phyloP scores from a whole-genome alignment of 2,797 vertebrate genomes.

The Nyctalus aviator region DNA sequence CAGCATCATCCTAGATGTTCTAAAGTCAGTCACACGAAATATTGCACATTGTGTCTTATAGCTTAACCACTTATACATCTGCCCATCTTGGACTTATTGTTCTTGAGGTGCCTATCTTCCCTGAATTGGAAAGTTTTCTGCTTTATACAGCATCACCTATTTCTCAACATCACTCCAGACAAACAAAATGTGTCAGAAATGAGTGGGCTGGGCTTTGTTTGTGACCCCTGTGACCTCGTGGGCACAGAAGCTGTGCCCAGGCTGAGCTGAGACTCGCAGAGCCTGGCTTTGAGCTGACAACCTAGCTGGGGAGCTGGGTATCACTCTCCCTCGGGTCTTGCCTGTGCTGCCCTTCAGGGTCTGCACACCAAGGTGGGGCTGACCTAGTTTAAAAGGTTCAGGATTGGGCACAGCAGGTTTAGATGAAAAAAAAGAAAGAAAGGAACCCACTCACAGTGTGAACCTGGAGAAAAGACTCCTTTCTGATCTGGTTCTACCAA shows the following conservation, averaged over 20 bases:
- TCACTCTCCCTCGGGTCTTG: background rate
- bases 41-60: background rate
- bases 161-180: background rate
- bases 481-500: constrained; percentile 51
- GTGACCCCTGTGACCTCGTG: background rate
- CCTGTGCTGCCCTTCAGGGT: background rate
- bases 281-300: background rate
- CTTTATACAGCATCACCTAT: background rate
- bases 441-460: background rate
- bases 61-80: background rate
- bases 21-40: background rate
- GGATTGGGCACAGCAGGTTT: background rate
- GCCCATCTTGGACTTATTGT: background rate
- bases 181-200: background rate
- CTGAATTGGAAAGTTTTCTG: background rate
- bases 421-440: background rate
- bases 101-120: background rate
- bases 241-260: background rate
- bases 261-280: background rate
- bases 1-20: background rate
- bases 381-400: background rate
- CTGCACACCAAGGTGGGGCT: background rate
- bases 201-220: background rate
- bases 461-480: constrained; percentile 38
- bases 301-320: background rate